Base-by-base conservation (phyloP, 2,113 vertebrate genomes). In the Dryoscopus gambensis region DNA sequence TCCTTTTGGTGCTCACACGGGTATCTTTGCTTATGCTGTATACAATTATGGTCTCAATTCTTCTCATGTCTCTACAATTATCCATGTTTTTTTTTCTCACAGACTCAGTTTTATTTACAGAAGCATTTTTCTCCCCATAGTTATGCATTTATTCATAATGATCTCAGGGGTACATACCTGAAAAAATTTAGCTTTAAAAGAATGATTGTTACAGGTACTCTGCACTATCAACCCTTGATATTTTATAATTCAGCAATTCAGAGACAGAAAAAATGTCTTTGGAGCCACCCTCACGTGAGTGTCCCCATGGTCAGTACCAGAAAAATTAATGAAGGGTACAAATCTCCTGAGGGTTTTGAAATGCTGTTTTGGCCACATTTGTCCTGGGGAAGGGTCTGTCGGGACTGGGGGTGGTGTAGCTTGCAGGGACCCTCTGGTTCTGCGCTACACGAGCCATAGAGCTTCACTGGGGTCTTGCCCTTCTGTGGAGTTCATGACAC, bases 1-100 rank as follows among this genome's bases (percentile, higher is more conserved):
- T 88, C 50, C 89, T 96, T 96, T 95, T 55, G 57, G 79, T 2
- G 4, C 93, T 87, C 82, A 62, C 94, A 93, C 0, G 37, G 69
- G 84, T 97, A 94, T 89, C 65, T 93, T 94, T 95, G 40, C 91
- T 90, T 93, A 30, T 74, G 80, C 63, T 89, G 16, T 40, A 42
- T 23, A 62, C 84, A 92, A n/a, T 96, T 97, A 60, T 56, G 70
- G 65, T 92, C 90, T 86, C 92, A 85, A 90, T 95, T 96, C 93
- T 63, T 68, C 70, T 80, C 63, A 64, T 7, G 24, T 13, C 33
- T 77, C 64, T 68, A 31, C 19, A 78, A 55, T 64, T 76, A 73
- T 28, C 31, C 37, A 2, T 13, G 35, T 11, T 62, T 56, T 74
- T 74, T 92, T 70, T 37, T 15, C 31, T 65, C 77, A 67, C 5